Evolutionary conservation across 2,797 vertebrate species (phyloP).

Genomic region (Trichosurus vulpecula): DNA sequence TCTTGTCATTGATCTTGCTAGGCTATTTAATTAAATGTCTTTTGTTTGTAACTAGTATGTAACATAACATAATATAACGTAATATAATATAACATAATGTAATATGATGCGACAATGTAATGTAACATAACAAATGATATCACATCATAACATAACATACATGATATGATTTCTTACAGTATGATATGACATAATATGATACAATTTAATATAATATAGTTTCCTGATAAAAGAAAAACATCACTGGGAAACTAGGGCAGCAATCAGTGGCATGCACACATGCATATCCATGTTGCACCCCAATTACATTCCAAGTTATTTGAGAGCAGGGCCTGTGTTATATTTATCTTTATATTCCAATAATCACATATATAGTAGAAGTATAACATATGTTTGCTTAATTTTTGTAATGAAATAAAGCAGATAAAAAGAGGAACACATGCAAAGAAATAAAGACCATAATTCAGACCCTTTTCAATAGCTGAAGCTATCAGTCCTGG

Average conservation of each 20-base stretch:
- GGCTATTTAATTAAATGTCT: neutral
- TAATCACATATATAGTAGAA: neutral
- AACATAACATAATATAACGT: neutral
- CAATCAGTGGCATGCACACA: neutral
- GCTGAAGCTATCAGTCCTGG: neutral
- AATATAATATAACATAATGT: no score
- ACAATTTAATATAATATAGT: neutral
- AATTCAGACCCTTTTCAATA: no score
- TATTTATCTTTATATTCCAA: neutral
- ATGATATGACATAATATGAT: no score
- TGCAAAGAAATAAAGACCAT: no score
- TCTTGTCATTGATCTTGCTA: neutral
- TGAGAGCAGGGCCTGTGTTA: neutral
- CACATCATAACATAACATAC: no score
- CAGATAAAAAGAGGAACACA: neutral
- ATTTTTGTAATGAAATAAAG: neutral
- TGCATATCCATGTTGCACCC: neutral
- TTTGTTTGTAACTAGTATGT: no score
- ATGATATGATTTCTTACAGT: no score
- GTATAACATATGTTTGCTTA: neutral
- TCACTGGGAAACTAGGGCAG: neutral
- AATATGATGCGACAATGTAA: no score
- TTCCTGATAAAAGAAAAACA: neutral
- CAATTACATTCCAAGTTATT: neutral
- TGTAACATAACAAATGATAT: no score